phyloP scores from a whole-genome alignment of 1,140 invertebrate species.

The Nasonia vitripennis region DNA sequence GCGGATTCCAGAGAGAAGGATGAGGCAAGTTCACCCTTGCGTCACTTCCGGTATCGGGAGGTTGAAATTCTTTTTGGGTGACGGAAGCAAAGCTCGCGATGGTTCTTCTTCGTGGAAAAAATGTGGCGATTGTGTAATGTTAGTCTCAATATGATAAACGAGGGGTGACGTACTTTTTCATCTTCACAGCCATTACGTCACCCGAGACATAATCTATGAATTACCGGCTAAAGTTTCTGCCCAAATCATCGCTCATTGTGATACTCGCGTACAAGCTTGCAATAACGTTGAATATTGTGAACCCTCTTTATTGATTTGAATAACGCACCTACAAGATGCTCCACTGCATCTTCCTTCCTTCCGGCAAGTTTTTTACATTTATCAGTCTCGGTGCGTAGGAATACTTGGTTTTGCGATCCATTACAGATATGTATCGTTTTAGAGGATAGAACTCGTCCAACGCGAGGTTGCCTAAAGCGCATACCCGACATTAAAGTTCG shows the following conservation, averaged over 20 bases:
- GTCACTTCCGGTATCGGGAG: neutral
- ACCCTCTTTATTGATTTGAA: too few species aligned
- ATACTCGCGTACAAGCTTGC: neutral
- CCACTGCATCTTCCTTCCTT: neutral
- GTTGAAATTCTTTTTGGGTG: neutral
- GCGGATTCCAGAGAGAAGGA: neutral
- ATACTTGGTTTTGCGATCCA: neutral
- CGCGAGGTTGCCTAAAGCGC: neutral
- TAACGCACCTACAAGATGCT: too few species aligned
- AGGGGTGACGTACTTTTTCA: neutral
- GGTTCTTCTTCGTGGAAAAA: too few species aligned
- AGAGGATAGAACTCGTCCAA: too few species aligned
- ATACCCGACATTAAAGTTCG: neutral
- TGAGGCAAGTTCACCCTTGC: neutral
- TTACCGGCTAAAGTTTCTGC: neutral
- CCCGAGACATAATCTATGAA: neutral
- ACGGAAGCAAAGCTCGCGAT: neutral
- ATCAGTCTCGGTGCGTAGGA: neutral
- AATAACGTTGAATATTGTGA: neutral
- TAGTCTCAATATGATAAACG: too few species aligned
- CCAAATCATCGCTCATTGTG: neutral
- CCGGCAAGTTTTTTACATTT: neutral
- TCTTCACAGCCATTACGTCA: neutral
- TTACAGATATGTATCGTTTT: constrained; percentile 23
- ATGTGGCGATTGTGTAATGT: too few species aligned